Evolutionary conservation across 2,888 invertebrate species (phyloP), one percentile per base, ranked within the genome.

Genomic region (Cabera pusaria): DNA sequence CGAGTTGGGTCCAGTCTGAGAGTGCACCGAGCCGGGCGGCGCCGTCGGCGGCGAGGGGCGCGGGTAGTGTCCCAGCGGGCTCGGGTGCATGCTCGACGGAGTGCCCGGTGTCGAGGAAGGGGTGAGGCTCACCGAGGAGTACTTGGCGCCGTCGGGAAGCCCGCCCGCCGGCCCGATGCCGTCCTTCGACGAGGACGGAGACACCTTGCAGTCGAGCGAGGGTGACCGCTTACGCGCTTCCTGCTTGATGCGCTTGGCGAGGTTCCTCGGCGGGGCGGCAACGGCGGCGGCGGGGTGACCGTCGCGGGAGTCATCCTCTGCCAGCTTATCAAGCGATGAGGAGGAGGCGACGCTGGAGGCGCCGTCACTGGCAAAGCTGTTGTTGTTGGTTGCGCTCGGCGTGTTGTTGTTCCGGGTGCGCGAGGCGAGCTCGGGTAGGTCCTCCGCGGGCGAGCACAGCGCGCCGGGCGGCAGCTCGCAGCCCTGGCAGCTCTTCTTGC

Each of bases 361-460:
- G 14, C 95, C 95, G 54, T 94, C 93, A 64, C 94, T 93, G 59
- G 94, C 94, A 61, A 92, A 94, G 64, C 92, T 93, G 70, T 92
- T 93, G 53, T 93, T 93, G 72, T 94, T 95, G 41, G 94, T 94
- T 35, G 93, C 94, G 70, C 93, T 94, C 9, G 94, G 94, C 22
- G 95, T 95, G 74, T 95, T 95, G 76, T 95, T 95, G 69, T 95
- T 94, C 67, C 94, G 92, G 31, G 93, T 93, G 49, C 93, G 88
- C 17, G 93, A 92, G 14, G 92, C 88, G 19, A 93, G 90, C 56
- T 94, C 94, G 2, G 93, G 93, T 34, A 93, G 87, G 64, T 94
- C 93, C 55, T 94, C 93, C 54, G 91, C 88, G 16, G 92, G 91
- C 6, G 91, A 91, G 65, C 91, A 91, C 28, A 92, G 75, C 5